Base-by-base conservation (phyloP, 2,797 vertebrate species). In the Sardinella longiceps region DNA sequence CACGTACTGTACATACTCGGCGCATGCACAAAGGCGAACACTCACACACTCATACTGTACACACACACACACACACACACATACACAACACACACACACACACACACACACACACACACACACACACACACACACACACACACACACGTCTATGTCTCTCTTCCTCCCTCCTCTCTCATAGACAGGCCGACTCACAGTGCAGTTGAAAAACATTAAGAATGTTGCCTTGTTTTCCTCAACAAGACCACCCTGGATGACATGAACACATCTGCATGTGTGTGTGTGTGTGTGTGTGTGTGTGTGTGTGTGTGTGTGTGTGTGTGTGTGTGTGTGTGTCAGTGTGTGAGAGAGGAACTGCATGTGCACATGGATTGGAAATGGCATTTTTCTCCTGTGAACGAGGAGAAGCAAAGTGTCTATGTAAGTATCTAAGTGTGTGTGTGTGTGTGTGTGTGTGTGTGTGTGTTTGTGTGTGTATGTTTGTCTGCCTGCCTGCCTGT, bases 191-290 rank as follows among this genome's bases (percentile, higher is more conserved):
- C 66, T 37, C 12, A 70, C 2, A 37, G 30, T 28, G 12, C 28
- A 18, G 33, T 70, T 37, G 2, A 70, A 70, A 15, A 4, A 28
- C 66, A 37, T 20, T 37, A 28, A 30, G 25, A 63, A 12, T 63
- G 11, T 18, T 70, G 28, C 33, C 10, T 37, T 70, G 12, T 37
- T 70, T 70, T 37, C 66, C 66, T 37, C 66, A 70, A 10, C 28
- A 37, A 18, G 66, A 70, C 66, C 66, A 70, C 66, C 66, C 66
- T 15, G 66, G 30, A 70, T 70, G 66, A 70, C 66, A 70, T 28
- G 28, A 2, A 37, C 63, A 70, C n/a, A 23, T 60, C 0, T 80
- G 66, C 56, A 46, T 30, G 28, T 81, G 80, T 81, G 25, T 51
- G 80, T 37, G 12, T 11, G 46, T 18, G 25, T 81, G 46, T 53